A percentile compares a stretch with the other conserved stretches of the same genome.
These are phyloP conservation scores for Nannobrachium achirus DNA, from an alignment of 2,113 vertebrate species.

Conservation along the genomic window DNA sequence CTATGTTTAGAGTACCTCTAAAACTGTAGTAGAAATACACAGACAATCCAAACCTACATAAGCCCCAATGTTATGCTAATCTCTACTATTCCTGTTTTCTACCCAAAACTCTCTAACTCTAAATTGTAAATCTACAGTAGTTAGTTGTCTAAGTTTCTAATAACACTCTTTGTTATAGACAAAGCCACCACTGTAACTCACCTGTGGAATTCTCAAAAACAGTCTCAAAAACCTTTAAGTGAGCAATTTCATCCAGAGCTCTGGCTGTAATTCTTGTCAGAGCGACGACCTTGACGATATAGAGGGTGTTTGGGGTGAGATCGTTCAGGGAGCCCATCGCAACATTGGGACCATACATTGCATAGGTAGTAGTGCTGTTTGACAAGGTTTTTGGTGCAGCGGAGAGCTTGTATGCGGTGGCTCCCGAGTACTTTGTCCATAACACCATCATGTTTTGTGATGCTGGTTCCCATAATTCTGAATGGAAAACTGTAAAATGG, in stretches of 20 bases:
- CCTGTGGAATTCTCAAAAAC: constrained; percentile 67
- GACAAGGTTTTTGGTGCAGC: constrained; percentile 57
- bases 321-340: constrained; percentile 77
- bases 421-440: constrained; percentile 71
- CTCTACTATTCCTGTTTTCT: no score
- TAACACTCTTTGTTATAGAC: no score
- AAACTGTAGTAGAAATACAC: not conserved
- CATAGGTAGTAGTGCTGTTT: constrained; percentile 41
- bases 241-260: no score
- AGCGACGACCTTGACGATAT: constrained; percentile 73
- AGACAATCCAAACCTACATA: no score
- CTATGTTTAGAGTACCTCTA: no score
- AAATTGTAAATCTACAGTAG: no score
- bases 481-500: constrained; percentile 42
- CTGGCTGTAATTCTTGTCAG: no score
- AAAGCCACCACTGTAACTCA: constrained; percentile 34
- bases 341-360: constrained; percentile 72
- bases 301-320: constrained; percentile 68
- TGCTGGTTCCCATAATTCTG: constrained; percentile 69
- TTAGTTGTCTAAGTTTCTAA: no score
- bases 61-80: no score
- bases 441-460: constrained; percentile 72
- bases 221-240: no score
- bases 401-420: constrained; percentile 77
- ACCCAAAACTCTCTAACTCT: no score